These are phyloP conservation scores for Cantharis rufa DNA, from an alignment of 2,888 invertebrate species.

Conservation along the genomic window DNA sequence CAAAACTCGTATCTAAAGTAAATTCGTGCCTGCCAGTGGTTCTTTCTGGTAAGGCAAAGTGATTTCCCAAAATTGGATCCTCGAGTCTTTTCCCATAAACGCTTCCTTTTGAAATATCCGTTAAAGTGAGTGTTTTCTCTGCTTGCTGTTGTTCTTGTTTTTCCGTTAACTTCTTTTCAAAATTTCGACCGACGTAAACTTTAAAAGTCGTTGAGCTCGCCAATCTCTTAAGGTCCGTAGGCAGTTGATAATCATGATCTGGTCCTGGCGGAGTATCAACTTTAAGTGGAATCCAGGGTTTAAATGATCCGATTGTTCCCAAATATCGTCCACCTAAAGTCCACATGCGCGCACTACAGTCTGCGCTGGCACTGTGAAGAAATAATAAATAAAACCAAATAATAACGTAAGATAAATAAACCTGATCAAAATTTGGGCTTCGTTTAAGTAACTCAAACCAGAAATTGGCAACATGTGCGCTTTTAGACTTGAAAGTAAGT, in stretches of 20 bases:
- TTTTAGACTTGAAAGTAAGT: conserved; percentile 70
- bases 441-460: conserved; percentile 68
- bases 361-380: conserved; percentile 48
- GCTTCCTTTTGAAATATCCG: conserved; percentile 54
- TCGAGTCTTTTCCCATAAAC: conserved; percentile 62
- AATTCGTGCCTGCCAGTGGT: conserved; percentile 59
- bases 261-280: conserved; percentile 53
- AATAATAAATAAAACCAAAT: background rate
- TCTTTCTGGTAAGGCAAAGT: conserved; percentile 61
- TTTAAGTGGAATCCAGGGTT: conserved; percentile 62
- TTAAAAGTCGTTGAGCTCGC: conserved; percentile 79
- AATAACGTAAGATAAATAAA: conserved; percentile 44
- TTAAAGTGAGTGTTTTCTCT: conserved; percentile 50
- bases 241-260: conserved; percentile 62
- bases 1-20: conserved; percentile 65
- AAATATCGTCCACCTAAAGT: conserved; percentile 68
- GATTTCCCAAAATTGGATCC: conserved; percentile 64
- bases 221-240: conserved; percentile 74
- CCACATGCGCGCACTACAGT: conserved; percentile 75
- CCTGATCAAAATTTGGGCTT: conserved; percentile 70
- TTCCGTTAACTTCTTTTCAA: conserved; percentile 56
- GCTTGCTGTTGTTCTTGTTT: conserved; percentile 60
- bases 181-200: conserved; percentile 49
- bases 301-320: conserved; percentile 75
- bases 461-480: conserved; percentile 74